Percentiles rank a stretch among this genome's conserved stretches.
Evolutionary conservation across 2,113 vertebrate genomes (phyloP).

Genomic region (Pan troglodytes): NHGRI_mPanTro3-v2.1_pri NC_072412.2:37548001-37548500

Average conservation of each 20-base stretch:
- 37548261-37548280: constrained; percentile 60
- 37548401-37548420: constrained; percentile 21
- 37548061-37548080: background rate
- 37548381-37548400: constrained; percentile 51
- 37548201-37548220: constrained; percentile 59
- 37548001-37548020: background rate
- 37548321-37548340: constrained; percentile 47
- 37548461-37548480: background rate
- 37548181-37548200: constrained; percentile 4
- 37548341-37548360: constrained; percentile 33
- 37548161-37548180: constrained; percentile 34
- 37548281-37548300: constrained; percentile 47
- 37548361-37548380: constrained; percentile 7
- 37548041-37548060: background rate
- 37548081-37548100: background rate
- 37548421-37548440: constrained; percentile 26
- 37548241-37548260: constrained; percentile 51
- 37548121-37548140: constrained; percentile 25
- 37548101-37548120: background rate
- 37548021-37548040: background rate
- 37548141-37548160: background rate
- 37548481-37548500: background rate
- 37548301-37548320: constrained; percentile 63
- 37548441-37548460: background rate
- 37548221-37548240: constrained; percentile 65